Evolutionary conservation across 2,888 invertebrate species (phyloP).

Genomic region (Metallyticus violacea): DNA sequence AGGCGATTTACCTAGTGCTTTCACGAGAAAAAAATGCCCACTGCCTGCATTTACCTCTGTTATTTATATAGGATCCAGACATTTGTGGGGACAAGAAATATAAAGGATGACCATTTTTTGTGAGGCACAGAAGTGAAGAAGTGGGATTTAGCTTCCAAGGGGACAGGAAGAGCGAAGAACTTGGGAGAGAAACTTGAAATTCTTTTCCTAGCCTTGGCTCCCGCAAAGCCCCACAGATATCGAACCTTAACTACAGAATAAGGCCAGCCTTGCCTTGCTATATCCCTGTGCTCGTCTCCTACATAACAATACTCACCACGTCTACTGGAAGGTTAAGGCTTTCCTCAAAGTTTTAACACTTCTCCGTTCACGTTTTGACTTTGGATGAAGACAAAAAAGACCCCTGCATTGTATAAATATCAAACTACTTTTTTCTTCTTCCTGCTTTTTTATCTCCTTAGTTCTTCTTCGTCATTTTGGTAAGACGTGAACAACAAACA

Average conservation of each 20-base stretch:
- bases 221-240: not conserved
- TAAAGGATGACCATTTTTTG: not conserved
- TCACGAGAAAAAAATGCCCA: no score
- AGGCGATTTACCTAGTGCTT: no score
- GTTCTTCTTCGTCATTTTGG: not conserved
- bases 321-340: not conserved
- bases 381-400: slow-evolving; percentile 14
- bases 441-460: not conserved
- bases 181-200: slow-evolving; percentile 3
- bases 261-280: not conserved
- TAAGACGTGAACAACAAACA: not conserved
- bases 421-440: slow-evolving; percentile 5
- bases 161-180: slow-evolving; percentile 9
- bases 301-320: not conserved
- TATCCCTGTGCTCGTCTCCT: not conserved
- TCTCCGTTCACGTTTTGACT: slow-evolving; percentile 14
- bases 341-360: slow-evolving; percentile 12
- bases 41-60: not conserved
- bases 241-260: slow-evolving; percentile 13
- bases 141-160: not conserved
- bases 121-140: not conserved
- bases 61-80: not conserved
- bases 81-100: not conserved
- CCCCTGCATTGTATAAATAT: slow-evolving; percentile 13
- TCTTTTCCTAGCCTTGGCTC: not conserved